Conservation (phyloP, 2,888 invertebrate genomes). For the Branchipolynoe longqiensis region DNA sequence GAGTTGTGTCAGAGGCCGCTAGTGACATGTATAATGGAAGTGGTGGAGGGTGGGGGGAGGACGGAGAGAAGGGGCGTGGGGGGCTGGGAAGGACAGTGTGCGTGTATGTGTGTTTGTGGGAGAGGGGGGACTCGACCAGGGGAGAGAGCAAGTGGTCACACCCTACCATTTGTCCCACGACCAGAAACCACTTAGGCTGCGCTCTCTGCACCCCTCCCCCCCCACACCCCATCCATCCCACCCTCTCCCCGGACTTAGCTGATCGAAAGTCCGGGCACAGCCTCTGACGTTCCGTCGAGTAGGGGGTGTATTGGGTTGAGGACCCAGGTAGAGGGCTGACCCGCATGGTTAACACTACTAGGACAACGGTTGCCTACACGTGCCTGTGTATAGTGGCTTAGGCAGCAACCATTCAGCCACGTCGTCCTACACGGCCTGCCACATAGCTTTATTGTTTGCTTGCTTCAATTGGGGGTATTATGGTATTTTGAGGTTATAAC, state of each 20-base stretch:
- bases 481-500: too few relatives aligned
- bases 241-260: neutral
- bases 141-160: slow-evolving; percentile 15
- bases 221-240: too few relatives aligned
- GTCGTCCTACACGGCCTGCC: too few relatives aligned
- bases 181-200: slow-evolving; percentile 50
- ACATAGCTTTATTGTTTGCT: too few relatives aligned
- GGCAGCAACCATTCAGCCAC: too few relatives aligned
- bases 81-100: neutral
- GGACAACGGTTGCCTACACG: too few relatives aligned
- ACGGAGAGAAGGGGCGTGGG: neutral
- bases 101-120: neutral
- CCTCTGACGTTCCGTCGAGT: slow-evolving; percentile 4
- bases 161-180: neutral
- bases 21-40: slow-evolving; percentile 11
- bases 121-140: neutral
- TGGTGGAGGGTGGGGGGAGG: neutral
- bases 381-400: too few relatives aligned
- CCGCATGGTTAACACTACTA: neutral
- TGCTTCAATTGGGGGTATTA: too few relatives aligned
- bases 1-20: too few relatives aligned
- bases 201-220: too few relatives aligned
- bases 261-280: slow-evolving; percentile 14
- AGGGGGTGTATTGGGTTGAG: neutral
- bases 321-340: neutral